Evolutionary conservation across 2,888 invertebrate genomes (phyloP).

Genomic region (Toxonevra muliebris): DNA sequence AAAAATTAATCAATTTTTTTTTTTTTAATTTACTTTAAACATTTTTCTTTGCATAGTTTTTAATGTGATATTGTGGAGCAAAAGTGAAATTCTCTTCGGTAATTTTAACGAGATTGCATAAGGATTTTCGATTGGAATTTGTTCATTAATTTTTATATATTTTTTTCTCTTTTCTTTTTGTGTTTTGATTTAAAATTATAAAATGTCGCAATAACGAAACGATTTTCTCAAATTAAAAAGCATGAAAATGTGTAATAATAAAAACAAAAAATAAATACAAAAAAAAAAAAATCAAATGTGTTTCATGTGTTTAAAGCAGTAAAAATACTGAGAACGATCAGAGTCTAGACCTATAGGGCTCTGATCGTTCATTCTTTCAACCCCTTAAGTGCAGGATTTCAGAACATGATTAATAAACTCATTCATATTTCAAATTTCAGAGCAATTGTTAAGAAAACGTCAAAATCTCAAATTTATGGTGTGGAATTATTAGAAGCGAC

Average conservation of each 20-base stretch:
- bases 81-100: neutral
- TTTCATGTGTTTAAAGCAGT: neutral
- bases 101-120: too few species aligned
- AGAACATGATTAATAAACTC: too few species aligned
- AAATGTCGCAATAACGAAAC: constrained; percentile 14
- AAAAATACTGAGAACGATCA: neutral
- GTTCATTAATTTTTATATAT: too few species aligned
- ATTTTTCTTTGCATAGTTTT: constrained; percentile 1
- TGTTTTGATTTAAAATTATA: constrained; percentile 9
- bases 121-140: too few species aligned
- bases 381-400: too few species aligned
- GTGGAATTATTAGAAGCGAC: too few species aligned
- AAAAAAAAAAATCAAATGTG: neutral
- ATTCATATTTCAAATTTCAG: too few species aligned
- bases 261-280: constrained; percentile 17
- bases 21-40: constrained; percentile 1
- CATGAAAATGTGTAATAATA: constrained; percentile 24
- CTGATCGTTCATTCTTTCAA: too few species aligned
- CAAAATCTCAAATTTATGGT: too few species aligned
- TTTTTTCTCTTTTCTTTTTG: too few species aligned
- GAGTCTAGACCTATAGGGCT: too few species aligned
- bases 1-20: neutral
- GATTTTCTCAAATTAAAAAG: constrained; percentile 21
- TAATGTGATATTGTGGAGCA: constrained; percentile 13
- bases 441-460: too few species aligned